These are phyloP conservation scores for Bostrychus sinensis DNA, from an alignment of 2,113 vertebrate genomes.

Conservation along the genomic window DNA sequence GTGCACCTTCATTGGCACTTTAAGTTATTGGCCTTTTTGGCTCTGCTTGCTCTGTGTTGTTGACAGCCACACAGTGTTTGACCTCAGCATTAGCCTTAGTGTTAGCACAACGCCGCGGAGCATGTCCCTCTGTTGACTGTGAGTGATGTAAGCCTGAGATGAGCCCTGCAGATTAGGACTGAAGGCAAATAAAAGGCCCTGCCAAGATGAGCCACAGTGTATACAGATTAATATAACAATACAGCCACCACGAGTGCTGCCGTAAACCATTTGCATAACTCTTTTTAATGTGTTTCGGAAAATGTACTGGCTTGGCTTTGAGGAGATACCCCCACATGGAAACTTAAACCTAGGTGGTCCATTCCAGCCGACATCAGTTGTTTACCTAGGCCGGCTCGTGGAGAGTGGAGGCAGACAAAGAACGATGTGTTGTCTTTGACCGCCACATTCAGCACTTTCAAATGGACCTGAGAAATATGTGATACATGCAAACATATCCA, in stretches of 20 bases:
- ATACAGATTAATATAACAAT: conserved; percentile 79
- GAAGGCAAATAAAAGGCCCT: conserved; percentile 63
- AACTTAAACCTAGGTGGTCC: conserved; percentile 83
- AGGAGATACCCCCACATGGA: conserved; percentile 79
- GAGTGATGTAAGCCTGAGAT: conserved; percentile 67
- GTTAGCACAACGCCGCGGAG: conserved; percentile 50
- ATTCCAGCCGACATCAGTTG: conserved; percentile 75
- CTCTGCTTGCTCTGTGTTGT: conserved; percentile 16
- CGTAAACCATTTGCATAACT: conserved; percentile 82
- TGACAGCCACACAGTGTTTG: conserved; percentile 37
- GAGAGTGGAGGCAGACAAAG: conserved; percentile 70
- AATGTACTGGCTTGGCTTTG: conserved; percentile 67
- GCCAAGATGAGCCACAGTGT: conserved; percentile 71
- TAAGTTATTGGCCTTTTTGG: conserved; percentile 32
- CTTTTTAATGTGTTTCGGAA: conserved; percentile 83
- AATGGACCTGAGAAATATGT: conserved; percentile 28
- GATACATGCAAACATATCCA: conserved; percentile 16
- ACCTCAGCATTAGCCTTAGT: conserved; percentile 56
- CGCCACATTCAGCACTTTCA: conserved; percentile 33
- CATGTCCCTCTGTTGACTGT: conserved; percentile 68
- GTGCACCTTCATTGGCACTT: conserved; percentile 19
- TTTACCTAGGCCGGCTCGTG: conserved; percentile 73
- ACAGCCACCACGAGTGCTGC: conserved; percentile 67
- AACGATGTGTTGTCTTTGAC: conserved; percentile 60
- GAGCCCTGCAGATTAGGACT: conserved; percentile 66